Evolutionary conservation across 2,888 invertebrate species (phyloP).

Genomic region (Leptura quadrifasciata): DNA sequence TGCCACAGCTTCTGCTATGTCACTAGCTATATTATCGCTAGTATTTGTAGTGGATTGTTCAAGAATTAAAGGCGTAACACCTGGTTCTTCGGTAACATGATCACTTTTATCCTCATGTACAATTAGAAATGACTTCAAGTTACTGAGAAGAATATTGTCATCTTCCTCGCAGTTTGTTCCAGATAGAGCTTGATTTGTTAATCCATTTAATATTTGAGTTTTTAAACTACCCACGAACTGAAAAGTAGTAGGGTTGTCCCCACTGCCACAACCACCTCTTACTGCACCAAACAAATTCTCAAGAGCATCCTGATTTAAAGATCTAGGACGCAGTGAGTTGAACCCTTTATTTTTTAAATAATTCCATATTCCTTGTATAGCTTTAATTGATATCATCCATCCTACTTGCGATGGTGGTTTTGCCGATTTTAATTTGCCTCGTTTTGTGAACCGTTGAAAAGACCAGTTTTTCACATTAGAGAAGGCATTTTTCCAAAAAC

Average conservation of each 20-base stretch:
- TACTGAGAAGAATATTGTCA: too few relatives aligned
- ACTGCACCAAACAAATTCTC: too few relatives aligned
- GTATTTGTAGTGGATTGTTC: background rate
- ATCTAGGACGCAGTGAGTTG: background rate
- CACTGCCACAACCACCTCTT: background rate
- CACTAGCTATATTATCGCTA: too few relatives aligned
- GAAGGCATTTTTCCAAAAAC: too few relatives aligned
- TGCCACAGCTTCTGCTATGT: too few relatives aligned
- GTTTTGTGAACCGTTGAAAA: too few relatives aligned
- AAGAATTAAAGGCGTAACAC: background rate
- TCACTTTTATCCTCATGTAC: background rate
- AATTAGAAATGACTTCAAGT: too few relatives aligned
- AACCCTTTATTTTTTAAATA: conserved; percentile 1
- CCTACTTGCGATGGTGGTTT: too few relatives aligned
- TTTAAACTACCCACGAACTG: conserved; percentile 11
- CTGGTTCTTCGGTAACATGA: background rate
- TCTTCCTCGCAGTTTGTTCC: too few relatives aligned
- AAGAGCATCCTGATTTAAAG: conserved; percentile 13
- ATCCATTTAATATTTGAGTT: conserved; percentile 22
- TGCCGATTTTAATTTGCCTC: too few relatives aligned
- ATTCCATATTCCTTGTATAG: background rate
- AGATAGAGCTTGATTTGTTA: too few relatives aligned
- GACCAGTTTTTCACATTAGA: too few relatives aligned
- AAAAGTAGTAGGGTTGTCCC: background rate
- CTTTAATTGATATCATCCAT: background rate